Base-by-base conservation (phyloP, 2,888 invertebrate species). In the Coenonympha glycerion region DNA sequence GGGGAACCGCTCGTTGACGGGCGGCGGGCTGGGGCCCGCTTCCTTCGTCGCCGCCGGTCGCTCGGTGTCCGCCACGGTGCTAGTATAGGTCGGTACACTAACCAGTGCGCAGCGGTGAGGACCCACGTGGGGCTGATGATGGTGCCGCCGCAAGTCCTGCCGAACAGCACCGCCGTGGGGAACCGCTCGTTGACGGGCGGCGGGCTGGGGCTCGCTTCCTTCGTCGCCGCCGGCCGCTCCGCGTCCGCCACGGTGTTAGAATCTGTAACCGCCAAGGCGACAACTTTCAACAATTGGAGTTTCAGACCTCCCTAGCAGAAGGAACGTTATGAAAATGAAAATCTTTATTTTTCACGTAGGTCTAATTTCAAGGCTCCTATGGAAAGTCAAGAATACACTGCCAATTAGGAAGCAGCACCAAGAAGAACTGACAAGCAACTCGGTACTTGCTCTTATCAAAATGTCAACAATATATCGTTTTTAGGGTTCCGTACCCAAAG, bases 61-160 rank as follows among this genome's bases (percentile, higher is more conserved):
- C 9, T 22, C 44, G 21, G 6, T 11, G 30, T 3, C 41, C 11
- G 44, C 15, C 9, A 31, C 15, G 5, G 11, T 44, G 13, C 19
- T 42, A 8, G 31, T n/a, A n/a, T 22, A 39, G n/a, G 33, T 18
- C 13, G 6, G 8, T 46, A 53, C n/a, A n/a, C 60, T 36, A 65
- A 85, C 85, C 85, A 85, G 63, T 86, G 85, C 0, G 68, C 86
- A 33, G 86, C 85, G 1, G 79, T 75, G 39, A 86, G 71, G 28
- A 86, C 52, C 86, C 86, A 86, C 5, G 57, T 78, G 30, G 73
- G 66, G 60, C 79, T 73, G 62, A 87, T 80, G 65, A 87, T 83
- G 57, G 82, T 71, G 11, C 86, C 86, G 1, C 86, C 86, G 56
- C 86, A 87, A 31, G 79, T 81, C 36, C 73, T 69, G 36, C 85